Base-by-base conservation (phyloP, 2,888 invertebrate species). In the Reticulitermes lucifugus region DNA sequence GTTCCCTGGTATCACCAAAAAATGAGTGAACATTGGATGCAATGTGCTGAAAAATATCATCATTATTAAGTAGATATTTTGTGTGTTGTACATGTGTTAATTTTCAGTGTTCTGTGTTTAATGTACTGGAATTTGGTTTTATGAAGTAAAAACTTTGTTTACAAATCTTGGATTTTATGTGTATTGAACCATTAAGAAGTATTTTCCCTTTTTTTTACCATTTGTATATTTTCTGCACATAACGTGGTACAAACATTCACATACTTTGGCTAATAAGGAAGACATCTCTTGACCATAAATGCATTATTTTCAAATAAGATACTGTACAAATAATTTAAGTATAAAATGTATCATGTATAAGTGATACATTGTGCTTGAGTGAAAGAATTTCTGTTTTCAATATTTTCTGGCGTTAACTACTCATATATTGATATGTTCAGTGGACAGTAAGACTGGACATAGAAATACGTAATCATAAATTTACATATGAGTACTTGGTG, bases 71-170 rank as follows among this genome's bases (percentile, higher is more conserved):
- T 35, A 35, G 35, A 35, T 35, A 35, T 35, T 35, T 35, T 35
- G 35, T 35, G 35, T 35, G 35, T 35, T 4, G 35, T 35, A 35
- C 35, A 35, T 2, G 2, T 35, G 4, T 35, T 35, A 35, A 3
- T 35, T 35, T 35, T 2, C 4, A 35, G 35, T 35, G 35, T 87
- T 81, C 81, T 81, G 65, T 81, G 87, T 88, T 84, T 87, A 35
- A 35, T 86, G 86, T 88, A 83, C 79, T 87, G 84, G 71, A 86
- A 83, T 87, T 88, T 86, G 80, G 88, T 86, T 88, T 87, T 87
- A 86, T 86, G 85, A 75, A 77, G 84, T 85, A 84, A 85, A 85
- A 83, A 85, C 29, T n/a, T 70, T 70, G 65, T 81, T 65, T 65
- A 81, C 70, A 81, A 22, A 41, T 81, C 46, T 51, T 41, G 29